Conservation (phyloP, 2,113 vertebrate genomes). For the Tretioscincus oriximinensis region DNA sequence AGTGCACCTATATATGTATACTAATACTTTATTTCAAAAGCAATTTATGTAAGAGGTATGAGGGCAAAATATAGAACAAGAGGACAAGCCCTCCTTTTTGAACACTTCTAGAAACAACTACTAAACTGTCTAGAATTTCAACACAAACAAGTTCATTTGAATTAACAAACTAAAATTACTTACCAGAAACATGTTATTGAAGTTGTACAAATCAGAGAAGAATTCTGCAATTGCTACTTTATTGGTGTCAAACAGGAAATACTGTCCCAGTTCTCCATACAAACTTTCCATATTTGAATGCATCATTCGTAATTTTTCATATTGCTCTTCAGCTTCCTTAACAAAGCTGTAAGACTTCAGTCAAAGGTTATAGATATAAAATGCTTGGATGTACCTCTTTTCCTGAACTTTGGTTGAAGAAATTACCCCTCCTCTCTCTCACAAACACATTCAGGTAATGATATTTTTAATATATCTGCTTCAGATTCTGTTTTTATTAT, state of each 20-base stretch:
- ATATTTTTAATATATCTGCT: no score
- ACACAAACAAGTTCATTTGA: background rate
- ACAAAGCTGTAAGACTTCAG: constrained; percentile 76
- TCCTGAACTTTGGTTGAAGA: no score
- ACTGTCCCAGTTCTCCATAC: constrained; percentile 74
- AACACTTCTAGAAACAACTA: background rate
- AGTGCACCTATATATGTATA: background rate
- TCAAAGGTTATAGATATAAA: constrained; percentile 69
- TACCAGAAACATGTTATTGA: constrained; percentile 87
- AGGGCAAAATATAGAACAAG: background rate
- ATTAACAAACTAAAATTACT: constrained; percentile 33
- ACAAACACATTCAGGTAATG: no score
- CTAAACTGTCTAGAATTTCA: background rate
- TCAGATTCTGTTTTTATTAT: no score
- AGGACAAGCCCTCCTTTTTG: background rate
- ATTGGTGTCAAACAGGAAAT: constrained; percentile 81
- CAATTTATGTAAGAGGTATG: background rate
- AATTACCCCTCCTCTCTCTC: no score
- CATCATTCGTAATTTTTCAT: constrained; percentile 81
- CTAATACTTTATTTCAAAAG: background rate
- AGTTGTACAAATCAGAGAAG: constrained; percentile 84
- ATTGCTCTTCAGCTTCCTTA: constrained; percentile 74
- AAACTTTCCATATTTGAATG: constrained; percentile 84
- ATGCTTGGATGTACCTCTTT: no score
- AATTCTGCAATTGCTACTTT: constrained; percentile 81